Percentiles rank a stretch among this genome's conserved stretches.
Evolutionary conservation across 2,797 vertebrate species (phyloP).

Genomic region (Meriones psammophilus): DNA sequence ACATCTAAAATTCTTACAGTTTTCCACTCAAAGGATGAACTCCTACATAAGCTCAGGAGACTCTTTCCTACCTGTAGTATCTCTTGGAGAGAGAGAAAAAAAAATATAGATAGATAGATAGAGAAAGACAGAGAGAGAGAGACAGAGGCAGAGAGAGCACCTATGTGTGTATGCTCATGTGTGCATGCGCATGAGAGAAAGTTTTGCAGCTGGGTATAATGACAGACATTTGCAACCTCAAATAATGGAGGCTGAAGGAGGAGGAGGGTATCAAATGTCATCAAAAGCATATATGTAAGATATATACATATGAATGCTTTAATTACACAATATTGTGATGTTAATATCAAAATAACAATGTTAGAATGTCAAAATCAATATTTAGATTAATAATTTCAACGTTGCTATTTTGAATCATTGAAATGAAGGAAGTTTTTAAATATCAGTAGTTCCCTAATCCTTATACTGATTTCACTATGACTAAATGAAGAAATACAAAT

Average conservation of each 20-base stretch:
- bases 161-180: not conserved
- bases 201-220: not conserved
- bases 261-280: not conserved
- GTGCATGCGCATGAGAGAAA: not conserved
- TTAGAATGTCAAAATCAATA: not conserved
- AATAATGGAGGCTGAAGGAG: not conserved
- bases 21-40: not conserved
- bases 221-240: not conserved
- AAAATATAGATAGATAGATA: too few relatives aligned
- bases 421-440: not conserved
- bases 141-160: too few relatives aligned
- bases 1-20: not conserved
- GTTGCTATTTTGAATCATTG: not conserved
- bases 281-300: not conserved
- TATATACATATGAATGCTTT: not conserved
- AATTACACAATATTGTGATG: too few relatives aligned
- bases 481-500: not conserved
- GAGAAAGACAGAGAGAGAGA: too few relatives aligned
- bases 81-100: too few relatives aligned
- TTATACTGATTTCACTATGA: not conserved
- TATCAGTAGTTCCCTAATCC: not conserved
- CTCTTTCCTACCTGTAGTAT: not conserved
- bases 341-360: not conserved
- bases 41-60: too few relatives aligned
- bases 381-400: not conserved